phyloP scores from a whole-genome alignment of 2,113 vertebrate genomes.

The Lepus europaeus region DNA sequence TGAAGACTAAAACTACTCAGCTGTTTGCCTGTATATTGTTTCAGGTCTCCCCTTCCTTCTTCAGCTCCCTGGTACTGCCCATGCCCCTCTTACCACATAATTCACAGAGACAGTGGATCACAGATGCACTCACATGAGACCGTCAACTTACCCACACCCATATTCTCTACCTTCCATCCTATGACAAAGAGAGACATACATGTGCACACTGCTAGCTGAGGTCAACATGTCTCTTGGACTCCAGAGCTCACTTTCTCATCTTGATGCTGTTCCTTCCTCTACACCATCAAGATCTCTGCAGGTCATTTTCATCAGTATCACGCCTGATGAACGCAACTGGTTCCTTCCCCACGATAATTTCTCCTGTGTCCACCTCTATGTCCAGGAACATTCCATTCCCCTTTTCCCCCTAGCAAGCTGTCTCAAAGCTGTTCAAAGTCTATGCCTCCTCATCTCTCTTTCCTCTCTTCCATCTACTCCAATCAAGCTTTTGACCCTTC shows the following conservation, averaged over 20 bases:
- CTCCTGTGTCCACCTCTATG: background rate
- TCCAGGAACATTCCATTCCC: background rate
- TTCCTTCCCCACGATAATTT: rapidly evolving
- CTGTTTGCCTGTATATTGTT: too few relatives aligned
- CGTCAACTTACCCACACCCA: background rate
- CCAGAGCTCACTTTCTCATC: background rate
- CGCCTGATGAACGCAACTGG: background rate
- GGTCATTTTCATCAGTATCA: background rate
- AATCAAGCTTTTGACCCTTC: background rate
- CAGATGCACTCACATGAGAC: too few relatives aligned
- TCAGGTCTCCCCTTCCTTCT: background rate
- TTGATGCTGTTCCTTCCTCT: background rate
- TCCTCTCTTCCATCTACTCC: background rate
- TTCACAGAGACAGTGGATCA: background rate
- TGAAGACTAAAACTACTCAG: background rate
- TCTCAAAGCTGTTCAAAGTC: background rate
- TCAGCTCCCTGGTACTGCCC: background rate
- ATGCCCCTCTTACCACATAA: background rate
- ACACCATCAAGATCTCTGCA: background rate
- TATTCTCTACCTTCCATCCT: background rate
- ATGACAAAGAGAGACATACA: too few relatives aligned
- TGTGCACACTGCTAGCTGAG: background rate
- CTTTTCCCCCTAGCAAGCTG: background rate
- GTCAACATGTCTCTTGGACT: background rate
- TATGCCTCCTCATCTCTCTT: background rate